These are phyloP conservation scores for Bryconaethiops microstoma DNA, from an alignment of 2,797 vertebrate species.

Conservation along the genomic window DNA sequence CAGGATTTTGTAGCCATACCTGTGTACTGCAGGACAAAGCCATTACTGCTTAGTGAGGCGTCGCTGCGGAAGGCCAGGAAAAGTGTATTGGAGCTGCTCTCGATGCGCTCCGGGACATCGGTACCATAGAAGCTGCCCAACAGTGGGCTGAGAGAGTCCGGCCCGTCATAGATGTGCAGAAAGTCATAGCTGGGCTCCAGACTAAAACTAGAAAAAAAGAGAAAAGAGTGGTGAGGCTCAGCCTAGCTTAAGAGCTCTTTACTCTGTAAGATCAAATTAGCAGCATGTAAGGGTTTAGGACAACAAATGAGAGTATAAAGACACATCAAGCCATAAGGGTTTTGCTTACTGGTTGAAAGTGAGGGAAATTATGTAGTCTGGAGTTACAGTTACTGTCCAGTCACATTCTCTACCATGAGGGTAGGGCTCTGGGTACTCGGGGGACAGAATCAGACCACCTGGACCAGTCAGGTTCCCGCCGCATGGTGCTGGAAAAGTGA, in stretches of 20 bases:
- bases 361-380: constrained; percentile 93
- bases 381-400: constrained; percentile 91
- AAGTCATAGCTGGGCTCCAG: constrained; percentile 98
- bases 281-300: background rate
- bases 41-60: constrained; percentile 92
- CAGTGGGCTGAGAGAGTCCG: constrained; percentile 91
- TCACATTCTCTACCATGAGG: constrained; percentile 95
- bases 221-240: constrained; percentile 25
- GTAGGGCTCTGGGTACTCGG: constrained; percentile 94
- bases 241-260: background rate
- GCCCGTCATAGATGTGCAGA: constrained; percentile 95
- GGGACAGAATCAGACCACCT: constrained; percentile 92
- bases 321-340: background rate
- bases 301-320: background rate
- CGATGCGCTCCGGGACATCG: constrained; percentile 90
- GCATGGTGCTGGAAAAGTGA: constrained; percentile 84
- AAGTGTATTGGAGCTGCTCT: constrained; percentile 95
- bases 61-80: constrained; percentile 97
- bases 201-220: constrained; percentile 83
- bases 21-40: constrained; percentile 94
- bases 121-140: constrained; percentile 95
- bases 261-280: background rate
- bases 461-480: constrained; percentile 92
- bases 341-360: constrained; percentile 88
- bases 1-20: constrained; percentile 71